These are phyloP conservation scores for Chrysochloris asiatica DNA, from an alignment of 2,113 vertebrate species.

Conservation along the genomic window DNA sequence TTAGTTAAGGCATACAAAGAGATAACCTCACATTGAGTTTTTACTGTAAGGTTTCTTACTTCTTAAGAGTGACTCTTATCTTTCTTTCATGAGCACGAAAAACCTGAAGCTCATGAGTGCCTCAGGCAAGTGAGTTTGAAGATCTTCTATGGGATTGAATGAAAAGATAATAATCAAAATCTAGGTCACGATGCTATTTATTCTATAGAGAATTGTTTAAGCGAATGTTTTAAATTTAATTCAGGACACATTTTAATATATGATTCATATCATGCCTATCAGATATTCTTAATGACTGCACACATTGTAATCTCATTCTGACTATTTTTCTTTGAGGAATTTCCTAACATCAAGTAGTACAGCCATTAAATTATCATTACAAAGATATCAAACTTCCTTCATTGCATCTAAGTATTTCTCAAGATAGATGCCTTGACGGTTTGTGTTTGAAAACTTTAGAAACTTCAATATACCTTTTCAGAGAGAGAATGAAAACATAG, in stretches of 20 bases:
- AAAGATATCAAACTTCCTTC: conserved; percentile 71
- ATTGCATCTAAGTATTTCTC: conserved; percentile 70
- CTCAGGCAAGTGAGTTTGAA: conserved; percentile 86
- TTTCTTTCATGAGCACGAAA: conserved; percentile 85
- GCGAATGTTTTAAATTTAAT: conserved; percentile 64
- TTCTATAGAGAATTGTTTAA: conserved; percentile 74
- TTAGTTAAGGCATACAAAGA: conserved; percentile 80
- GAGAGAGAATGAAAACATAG: conserved; percentile 66
- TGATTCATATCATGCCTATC: conserved; percentile 64
- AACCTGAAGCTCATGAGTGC: conserved; percentile 82
- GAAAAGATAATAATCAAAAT: conserved; percentile 84
- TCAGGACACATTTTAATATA: conserved; percentile 70
- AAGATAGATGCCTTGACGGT: conserved; percentile 53
- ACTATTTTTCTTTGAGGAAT: conserved; percentile 72
- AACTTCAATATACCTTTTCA: conserved; percentile 66
- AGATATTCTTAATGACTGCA: conserved; percentile 71
- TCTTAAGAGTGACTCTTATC: conserved; percentile 81
- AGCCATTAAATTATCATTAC: conserved; percentile 79
- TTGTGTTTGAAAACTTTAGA: conserved; percentile 58
- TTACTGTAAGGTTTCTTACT: conserved; percentile 81
- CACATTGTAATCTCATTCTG: conserved; percentile 64
- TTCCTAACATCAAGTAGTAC: conserved; percentile 65
- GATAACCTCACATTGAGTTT: conserved; percentile 53
- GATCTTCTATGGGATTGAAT: conserved; percentile 81
- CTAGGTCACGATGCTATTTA: conserved; percentile 82